These are phyloP conservation scores for Sebastes elongatus DNA, from an alignment of 2,797 vertebrate species.

Conservation along the genomic window DNA sequence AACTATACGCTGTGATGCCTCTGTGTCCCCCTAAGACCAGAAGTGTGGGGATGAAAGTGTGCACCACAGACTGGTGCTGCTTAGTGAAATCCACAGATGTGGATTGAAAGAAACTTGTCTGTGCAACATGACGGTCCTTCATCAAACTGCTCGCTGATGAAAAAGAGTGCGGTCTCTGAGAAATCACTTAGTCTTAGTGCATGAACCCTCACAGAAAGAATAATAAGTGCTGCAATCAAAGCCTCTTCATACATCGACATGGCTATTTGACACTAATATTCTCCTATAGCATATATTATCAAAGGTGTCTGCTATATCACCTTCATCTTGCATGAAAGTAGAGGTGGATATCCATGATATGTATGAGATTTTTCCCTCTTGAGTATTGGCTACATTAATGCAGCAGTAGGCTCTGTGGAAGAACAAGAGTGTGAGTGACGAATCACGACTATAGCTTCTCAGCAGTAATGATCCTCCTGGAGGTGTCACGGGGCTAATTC, in stretches of 20 bases:
- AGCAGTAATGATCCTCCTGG: slow-evolving; percentile 32
- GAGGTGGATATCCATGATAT: not conserved
- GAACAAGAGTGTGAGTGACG: not conserved
- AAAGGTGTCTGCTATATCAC: slow-evolving; percentile 1
- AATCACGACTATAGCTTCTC: slow-evolving; percentile 26
- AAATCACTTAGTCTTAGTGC: slow-evolving; percentile 61
- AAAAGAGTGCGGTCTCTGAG: slow-evolving; percentile 50
- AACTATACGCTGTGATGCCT: slow-evolving; percentile 24
- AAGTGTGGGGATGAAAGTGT: slow-evolving; percentile 37
- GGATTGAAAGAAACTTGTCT: slow-evolving; percentile 29
- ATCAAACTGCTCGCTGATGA: slow-evolving; percentile 44
- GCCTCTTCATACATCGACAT: slow-evolving; percentile 20
- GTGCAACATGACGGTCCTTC: slow-evolving; percentile 38
- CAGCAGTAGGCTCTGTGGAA: not conserved
- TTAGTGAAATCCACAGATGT: slow-evolving; percentile 22
- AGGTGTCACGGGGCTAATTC: slow-evolving; percentile 46
- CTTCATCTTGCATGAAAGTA: not conserved
- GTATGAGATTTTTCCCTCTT: not conserved
- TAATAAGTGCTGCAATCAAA: slow-evolving; percentile 42
- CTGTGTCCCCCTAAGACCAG: slow-evolving; percentile 7
- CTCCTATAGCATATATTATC: slow-evolving; percentile 27
- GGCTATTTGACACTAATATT: slow-evolving; percentile 29
- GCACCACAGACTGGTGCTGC: not conserved
- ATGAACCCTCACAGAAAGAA: slow-evolving; percentile 37
- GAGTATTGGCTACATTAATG: not conserved